Base-by-base conservation (phyloP, 2,797 vertebrate genomes). In the Orestias chungarensis region DNA sequence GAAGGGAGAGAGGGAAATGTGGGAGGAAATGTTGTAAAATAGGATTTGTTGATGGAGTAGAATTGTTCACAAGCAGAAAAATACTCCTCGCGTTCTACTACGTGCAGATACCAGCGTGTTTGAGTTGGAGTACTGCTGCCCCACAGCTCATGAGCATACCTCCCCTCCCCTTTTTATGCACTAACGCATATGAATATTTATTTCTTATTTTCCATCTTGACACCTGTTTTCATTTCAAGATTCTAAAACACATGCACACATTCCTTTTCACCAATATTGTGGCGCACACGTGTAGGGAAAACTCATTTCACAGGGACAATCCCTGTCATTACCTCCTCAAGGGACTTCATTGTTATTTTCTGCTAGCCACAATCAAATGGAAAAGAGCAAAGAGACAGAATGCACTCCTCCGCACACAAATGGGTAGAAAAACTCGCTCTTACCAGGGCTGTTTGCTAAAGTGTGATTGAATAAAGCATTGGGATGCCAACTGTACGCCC, bases 291-390 rank as follows among this genome's bases (percentile, higher is more conserved):
- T 57, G 64, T 52, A 65, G 20, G 55, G 40, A 79, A 83, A 82
- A 68, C 79, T 83, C 27, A 73, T 90, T 90, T 86, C 75, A 54
- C 70, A 44, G 85, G 85, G 80, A 83, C 85, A 83, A 76, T 89
- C 72, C 84, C 80, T 91, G 87, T 88, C 88, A 90, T 92, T 91
- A 88, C 88, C 82, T 86, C 85, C 87, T 91, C 87, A 76, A 69
- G 84, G 84, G 87, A 88, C 42, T 59, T 74, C 78, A 90, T 88
- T 89, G 87, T 91, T 90, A 88, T 90, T 89, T 89, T 87, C 84
- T 80, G 59, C 72, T 66, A 75, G 67, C 59, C n/a, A 70, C 85
- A 82, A 92, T 90, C 86, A 89, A 88, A 89, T 91, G 88, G 90
- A 89, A 74, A 75, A 66, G 74, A 82, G 80, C 71, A 81, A 73